phyloP scores from a whole-genome alignment of 2,797 vertebrate genomes.

The Pteronotus mesoamericanus region DNA sequence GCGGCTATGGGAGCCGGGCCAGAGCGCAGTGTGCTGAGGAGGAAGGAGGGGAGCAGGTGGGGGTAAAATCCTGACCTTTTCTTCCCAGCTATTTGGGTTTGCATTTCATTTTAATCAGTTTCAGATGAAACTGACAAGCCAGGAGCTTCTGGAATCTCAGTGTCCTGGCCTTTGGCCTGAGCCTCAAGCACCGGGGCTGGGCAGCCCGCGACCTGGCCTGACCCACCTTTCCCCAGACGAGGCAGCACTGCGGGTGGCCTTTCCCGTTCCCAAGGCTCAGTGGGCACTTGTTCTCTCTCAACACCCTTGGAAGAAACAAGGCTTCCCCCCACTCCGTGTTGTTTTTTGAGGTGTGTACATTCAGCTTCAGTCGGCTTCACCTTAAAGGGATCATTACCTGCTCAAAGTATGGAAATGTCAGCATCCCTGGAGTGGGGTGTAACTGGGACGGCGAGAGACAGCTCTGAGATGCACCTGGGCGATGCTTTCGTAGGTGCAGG shows the following conservation, averaged over 20 bases:
- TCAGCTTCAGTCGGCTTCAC: neutral
- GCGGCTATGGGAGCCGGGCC: slow-evolving; percentile 17
- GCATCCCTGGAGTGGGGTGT: neutral
- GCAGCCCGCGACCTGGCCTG: neutral
- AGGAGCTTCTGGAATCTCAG: neutral
- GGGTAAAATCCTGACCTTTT: neutral
- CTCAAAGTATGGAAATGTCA: neutral
- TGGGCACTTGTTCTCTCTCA: neutral
- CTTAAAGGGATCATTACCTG: neutral
- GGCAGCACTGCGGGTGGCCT: neutral
- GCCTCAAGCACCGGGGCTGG: neutral
- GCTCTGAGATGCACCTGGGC: neutral
- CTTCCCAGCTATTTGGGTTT: slow-evolving; percentile 13
- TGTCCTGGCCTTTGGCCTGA: neutral
- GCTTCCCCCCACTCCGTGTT: neutral
- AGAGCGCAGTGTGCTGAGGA: neutral
- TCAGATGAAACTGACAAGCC: slow-evolving; percentile 24
- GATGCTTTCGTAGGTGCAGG: fast-evolving
- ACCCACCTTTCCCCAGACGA: neutral
- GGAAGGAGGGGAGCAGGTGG: neutral
- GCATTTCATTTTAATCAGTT: slow-evolving; percentile 43
- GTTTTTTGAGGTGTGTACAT: slow-evolving; percentile 8
- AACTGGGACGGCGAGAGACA: neutral
- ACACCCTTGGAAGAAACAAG: neutral
- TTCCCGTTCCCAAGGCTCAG: neutral